A percentile compares a stretch with the other conserved stretches of the same genome.
Evolutionary conservation across 1,140 invertebrate genomes (phyloP).

Genomic region (Phortica variegata): DNA sequence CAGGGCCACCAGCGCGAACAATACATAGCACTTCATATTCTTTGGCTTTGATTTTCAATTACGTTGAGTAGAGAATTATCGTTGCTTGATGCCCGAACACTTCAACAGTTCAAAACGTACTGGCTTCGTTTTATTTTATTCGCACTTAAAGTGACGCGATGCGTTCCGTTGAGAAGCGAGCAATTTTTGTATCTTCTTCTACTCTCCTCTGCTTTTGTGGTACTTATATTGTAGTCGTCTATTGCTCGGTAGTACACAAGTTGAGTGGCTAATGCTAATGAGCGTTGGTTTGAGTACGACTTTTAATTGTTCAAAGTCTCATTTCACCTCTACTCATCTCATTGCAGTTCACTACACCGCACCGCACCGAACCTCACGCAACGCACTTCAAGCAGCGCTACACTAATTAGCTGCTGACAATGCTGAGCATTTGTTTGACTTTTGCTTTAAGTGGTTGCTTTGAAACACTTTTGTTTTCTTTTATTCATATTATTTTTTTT

Average conservation of each 20-base stretch:
- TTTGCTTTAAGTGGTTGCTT: conserved; percentile 8
- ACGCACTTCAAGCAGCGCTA: no score
- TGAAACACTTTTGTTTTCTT: conserved; percentile 2
- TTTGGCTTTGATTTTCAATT: not conserved
- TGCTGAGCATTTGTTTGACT: conserved; percentile 19
- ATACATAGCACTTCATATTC: conserved; percentile 33
- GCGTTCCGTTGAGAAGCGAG: not conserved
- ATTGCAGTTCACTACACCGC: no score
- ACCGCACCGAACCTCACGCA: no score
- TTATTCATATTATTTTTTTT: not conserved
- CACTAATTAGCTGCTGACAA: conserved; percentile 47
- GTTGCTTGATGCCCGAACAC: conserved; percentile 6
- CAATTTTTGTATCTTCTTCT: conserved; percentile 20
- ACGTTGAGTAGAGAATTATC: not conserved
- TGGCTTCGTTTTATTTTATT: conserved; percentile 12
- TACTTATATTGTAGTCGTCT: no score
- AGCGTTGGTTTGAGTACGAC: no score
- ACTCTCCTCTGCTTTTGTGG: no score
- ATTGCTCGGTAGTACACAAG: no score
- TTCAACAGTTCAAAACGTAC: conserved; percentile 25
- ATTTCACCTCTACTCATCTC: no score
- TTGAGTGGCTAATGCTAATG: no score
- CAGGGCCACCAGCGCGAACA: conserved; percentile 22
- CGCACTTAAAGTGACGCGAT: not conserved
- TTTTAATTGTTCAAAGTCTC: no score